Evolutionary conservation across 2,888 invertebrate species (phyloP).

Genomic region (Odontocolon sp.): DNA sequence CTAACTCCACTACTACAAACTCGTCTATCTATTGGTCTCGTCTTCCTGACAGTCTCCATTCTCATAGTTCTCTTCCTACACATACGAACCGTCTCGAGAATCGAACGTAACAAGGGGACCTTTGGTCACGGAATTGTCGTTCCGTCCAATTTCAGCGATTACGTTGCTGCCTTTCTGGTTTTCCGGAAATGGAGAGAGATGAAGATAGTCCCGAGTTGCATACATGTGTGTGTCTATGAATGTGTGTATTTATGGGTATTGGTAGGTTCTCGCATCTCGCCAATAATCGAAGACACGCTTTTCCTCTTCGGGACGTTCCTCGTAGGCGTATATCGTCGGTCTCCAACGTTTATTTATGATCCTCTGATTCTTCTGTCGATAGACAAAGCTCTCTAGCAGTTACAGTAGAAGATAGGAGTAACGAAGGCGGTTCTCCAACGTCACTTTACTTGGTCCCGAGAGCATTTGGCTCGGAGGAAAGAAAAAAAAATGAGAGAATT

Average conservation of each 20-base stretch:
- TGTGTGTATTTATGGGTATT: no score
- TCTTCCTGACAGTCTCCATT: background rate
- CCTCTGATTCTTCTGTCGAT: conserved; percentile 28
- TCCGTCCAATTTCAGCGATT: conserved; percentile 43
- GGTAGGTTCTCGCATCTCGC: background rate
- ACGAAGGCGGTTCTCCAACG: conserved; percentile 33
- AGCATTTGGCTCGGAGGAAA: conserved; percentile 30
- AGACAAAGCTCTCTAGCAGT: conserved; percentile 14
- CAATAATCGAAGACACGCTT: conserved; percentile 6
- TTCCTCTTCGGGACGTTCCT: background rate
- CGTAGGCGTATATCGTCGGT: background rate
- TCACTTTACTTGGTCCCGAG: conserved; percentile 21
- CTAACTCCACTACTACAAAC: background rate
- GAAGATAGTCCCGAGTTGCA: background rate
- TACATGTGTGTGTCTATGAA: background rate
- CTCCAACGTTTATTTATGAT: conserved; percentile 11
- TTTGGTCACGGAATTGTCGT: conserved; percentile 19
- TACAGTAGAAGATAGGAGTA: conserved; percentile 16
- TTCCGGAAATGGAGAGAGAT: background rate
- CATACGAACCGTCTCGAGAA: conserved; percentile 11
- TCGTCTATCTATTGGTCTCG: background rate
- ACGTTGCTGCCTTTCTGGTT: conserved; percentile 9
- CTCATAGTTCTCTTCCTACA: background rate
- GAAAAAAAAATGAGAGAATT: conserved; percentile 9
- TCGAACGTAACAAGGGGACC: conserved; percentile 17